A percentile compares a stretch with the other conserved stretches of the same genome.
Evolutionary conservation across 2,888 invertebrate species (phyloP).

Genomic region (Digitonthophagus gazella): DNA sequence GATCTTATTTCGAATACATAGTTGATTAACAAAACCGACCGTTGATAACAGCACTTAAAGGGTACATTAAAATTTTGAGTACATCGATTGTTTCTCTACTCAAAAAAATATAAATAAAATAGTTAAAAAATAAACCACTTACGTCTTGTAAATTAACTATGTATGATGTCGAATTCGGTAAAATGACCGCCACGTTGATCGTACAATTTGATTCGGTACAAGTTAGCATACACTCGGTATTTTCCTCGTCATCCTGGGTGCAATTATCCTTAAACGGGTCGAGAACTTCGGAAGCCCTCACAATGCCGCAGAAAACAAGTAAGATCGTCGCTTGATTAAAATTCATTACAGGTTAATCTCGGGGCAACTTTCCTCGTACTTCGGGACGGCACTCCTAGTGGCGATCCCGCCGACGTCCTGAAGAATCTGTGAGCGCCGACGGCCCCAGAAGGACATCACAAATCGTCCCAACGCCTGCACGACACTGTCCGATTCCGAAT

Average conservation of each 20-base stretch:
- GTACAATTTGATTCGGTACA: constrained; percentile 57
- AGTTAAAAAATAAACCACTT: constrained; percentile 27
- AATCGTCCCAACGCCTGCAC: constrained; percentile 15
- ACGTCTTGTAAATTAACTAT: constrained; percentile 54
- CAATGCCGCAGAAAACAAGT: constrained; percentile 1
- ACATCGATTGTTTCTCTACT: background rate
- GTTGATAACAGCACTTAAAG: no score
- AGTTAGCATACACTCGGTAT: constrained; percentile 29
- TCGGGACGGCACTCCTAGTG: background rate
- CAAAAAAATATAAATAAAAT: background rate
- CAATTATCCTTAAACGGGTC: constrained; percentile 22
- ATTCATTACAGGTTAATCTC: background rate
- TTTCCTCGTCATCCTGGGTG: constrained; percentile 22
- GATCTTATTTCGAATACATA: no score
- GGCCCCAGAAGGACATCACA: constrained; percentile 30
- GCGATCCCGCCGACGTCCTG: background rate
- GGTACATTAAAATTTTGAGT: no score
- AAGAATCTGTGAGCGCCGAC: background rate
- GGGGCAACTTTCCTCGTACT: background rate
- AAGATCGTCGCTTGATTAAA: constrained; percentile 1
- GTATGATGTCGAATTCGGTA: constrained; percentile 61
- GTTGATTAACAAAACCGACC: no score
- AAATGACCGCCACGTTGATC: constrained; percentile 63
- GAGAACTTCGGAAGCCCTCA: background rate
- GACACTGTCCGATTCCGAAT: constrained; percentile 5